These are phyloP conservation scores for Strigamia transsilvanica DNA, from an alignment of 2,888 invertebrate genomes.

Conservation along the genomic window DNA sequence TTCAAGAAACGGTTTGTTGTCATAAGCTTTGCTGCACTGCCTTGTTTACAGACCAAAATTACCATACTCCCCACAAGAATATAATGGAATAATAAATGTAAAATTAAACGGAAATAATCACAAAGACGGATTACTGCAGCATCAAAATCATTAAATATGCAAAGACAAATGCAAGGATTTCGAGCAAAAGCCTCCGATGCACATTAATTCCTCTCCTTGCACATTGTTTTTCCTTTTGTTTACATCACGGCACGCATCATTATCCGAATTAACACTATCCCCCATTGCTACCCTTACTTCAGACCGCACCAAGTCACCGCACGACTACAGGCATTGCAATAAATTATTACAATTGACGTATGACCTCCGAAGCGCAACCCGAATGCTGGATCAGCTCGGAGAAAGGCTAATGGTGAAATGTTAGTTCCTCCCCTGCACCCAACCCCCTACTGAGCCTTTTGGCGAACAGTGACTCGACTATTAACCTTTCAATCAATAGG, in stretches of 20 bases:
- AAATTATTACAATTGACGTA: slow-evolving; percentile 8
- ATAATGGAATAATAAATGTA: not conserved
- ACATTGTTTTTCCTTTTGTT: slow-evolving; percentile 1
- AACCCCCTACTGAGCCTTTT: slow-evolving; percentile 10
- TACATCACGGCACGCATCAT: not conserved
- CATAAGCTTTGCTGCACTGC: too few species aligned
- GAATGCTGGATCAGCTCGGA: slow-evolving; percentile 5
- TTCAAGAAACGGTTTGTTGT: too few species aligned
- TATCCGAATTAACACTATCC: not conserved
- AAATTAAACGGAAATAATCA: not conserved
- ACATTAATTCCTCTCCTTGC: not conserved
- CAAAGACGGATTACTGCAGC: too few species aligned
- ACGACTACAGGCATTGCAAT: not conserved
- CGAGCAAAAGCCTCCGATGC: not conserved
- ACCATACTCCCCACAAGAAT: not conserved
- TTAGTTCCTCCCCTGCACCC: slow-evolving; percentile 8
- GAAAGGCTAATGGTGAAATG: slow-evolving; percentile 2
- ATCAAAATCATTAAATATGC: too few species aligned
- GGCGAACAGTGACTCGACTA: slow-evolving; percentile 18
- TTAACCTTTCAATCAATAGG: slow-evolving; percentile 48
- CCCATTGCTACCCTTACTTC: not conserved
- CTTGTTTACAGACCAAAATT: not conserved
- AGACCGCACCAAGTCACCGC: not conserved
- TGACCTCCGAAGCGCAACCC: slow-evolving; percentile 5
- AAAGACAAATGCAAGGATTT: not conserved